Base-by-base conservation (phyloP, 2,888 invertebrate species). In the Morpho achilles region DNA sequence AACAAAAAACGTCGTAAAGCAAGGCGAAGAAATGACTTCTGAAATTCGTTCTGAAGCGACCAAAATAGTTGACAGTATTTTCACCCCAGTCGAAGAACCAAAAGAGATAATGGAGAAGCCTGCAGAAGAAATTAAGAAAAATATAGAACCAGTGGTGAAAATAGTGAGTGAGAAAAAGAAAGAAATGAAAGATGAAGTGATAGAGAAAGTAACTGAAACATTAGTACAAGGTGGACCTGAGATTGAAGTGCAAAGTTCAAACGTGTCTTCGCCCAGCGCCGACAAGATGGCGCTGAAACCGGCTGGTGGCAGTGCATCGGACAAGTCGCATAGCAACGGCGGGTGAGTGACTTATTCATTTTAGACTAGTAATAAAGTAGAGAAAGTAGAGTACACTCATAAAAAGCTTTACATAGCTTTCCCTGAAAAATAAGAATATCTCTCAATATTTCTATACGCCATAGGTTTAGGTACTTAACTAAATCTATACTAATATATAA, bases 241-340 rank as follows among this genome's bases (percentile, higher is more conserved):
- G 63, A 87, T 92, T 10, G 93, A 93, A 71, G 91, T 92, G 61
- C 92, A 92, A 69, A 92, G 92, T 79, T 92, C 92, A 7, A 93
- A 93, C 71, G 71, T 90, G 45, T 85, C 90, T 0, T 80, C 87
- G 40, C 84, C 87, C 0, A 80, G 76, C 0, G 66, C 72, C 0
- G 76, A 78, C 7, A 85, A 82, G 60, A 77, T 80, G 51, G 68
- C 67, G 44, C 65, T 73, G 7, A 47, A 47, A 9, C 53, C 53
- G 3, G 8, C 16, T 7, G 87, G 83, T 41, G 84, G 80, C 6
- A 81, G 79, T 45, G 82, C 73, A 7, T 89, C 87, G 0, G 84
- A 85, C 53, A 83, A 80, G 62, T 88, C 88, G 61, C 85, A 84
- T 39, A 91, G 87, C 68, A 90, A 89, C 68, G 89, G 90, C 74